phyloP scores from a whole-genome alignment of 2,113 vertebrate species.

The Chascanopsetta lugubris region DNA sequence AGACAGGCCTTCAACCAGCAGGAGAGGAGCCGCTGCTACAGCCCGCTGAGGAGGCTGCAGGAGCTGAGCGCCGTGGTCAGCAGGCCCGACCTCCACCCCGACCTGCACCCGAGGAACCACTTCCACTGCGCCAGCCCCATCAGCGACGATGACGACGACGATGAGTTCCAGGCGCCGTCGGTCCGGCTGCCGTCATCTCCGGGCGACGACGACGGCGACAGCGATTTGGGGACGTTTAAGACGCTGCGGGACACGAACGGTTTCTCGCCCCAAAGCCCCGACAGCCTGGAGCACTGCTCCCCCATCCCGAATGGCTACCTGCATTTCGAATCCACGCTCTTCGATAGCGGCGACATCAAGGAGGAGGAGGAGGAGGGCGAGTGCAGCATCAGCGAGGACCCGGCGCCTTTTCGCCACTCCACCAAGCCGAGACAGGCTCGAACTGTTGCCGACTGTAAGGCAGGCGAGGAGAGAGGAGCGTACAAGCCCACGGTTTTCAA shows the following conservation, averaged over 20 bases:
- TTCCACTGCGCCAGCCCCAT: constrained; percentile 71
- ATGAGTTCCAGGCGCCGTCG: constrained; percentile 70
- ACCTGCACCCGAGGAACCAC: constrained; percentile 58
- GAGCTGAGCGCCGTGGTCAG: constrained; percentile 87
- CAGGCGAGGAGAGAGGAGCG: too few relatives aligned
- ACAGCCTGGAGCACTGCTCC: constrained; percentile 73
- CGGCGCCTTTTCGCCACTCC: constrained; percentile 48
- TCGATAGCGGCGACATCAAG: constrained; percentile 76
- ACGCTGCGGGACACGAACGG: constrained; percentile 58
- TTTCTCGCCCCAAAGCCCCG: constrained; percentile 74
- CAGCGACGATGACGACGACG: constrained; percentile 50
- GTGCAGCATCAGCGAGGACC: constrained; percentile 29
- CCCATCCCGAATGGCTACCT: constrained; percentile 77
- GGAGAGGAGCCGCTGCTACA: constrained; percentile 86
- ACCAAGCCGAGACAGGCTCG: constrained; percentile 52
- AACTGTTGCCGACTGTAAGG: constrained; percentile 44
- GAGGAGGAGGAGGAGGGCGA: constrained; percentile 59
- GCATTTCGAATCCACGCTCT: constrained; percentile 82
- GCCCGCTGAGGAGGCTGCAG: constrained; percentile 87
- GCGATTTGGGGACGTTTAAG: constrained; percentile 55
- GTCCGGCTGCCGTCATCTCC: constrained; percentile 69
- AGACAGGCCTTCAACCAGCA: constrained; percentile 81
- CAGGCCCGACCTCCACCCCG: constrained; percentile 71
- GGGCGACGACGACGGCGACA: constrained; percentile 48
- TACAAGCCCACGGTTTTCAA: constrained; percentile 76